Base-by-base conservation (phyloP, 1,140 invertebrate species). In the Zaprionus nigranus region DNA sequence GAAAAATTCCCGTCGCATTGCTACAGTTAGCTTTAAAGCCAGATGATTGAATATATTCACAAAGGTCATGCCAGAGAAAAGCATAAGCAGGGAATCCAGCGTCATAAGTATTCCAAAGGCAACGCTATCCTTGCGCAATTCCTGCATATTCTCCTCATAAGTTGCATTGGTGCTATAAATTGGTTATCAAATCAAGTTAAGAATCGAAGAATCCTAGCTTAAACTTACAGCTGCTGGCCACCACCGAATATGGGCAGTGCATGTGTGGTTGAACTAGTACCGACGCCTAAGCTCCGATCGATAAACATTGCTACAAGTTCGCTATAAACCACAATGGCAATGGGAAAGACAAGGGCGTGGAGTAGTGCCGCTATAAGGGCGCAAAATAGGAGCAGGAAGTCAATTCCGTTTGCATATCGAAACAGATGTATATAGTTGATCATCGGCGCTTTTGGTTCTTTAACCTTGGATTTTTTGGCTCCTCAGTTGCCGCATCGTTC, bases 1-100 rank as follows among this genome's bases (percentile, higher is more conserved):
- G 13, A 98, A 94, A 79, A 97, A 97, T 78, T 94, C 93, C 73
- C 94, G 93, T 26, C 96, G 94, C 26, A 98, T 95, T 70, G 96
- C 93, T 17, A 95, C 94, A n/a, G 96, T 95, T 93, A 97, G 94
- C 15, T 90, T 93, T 1, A 94, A 75, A 1, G 95, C 95, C 11
- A 94, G 82, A 80, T 94, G 94, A 83, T 96, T 96, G 46, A 96
- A 94, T 6, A 95, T 92, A 80, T 96, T 95, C 2, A 97, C 94
- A 61, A 95, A 95, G 46, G 95, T 93, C 40, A 95, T 94, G 3
- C 94, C 95, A 1, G 95, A 94, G 7, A 95, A 79, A 67, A 96
- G 94, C 92, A 96, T 95, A 2, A 96, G 58, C 2, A 94, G 56
- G 0, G 95, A 95, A 46, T 95, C 92, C 2, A 94, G 78, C 0